These are phyloP conservation scores for Aphelenchoides bicaudatus DNA, from an alignment of 2,888 invertebrate genomes.

Conservation along the genomic window DNA sequence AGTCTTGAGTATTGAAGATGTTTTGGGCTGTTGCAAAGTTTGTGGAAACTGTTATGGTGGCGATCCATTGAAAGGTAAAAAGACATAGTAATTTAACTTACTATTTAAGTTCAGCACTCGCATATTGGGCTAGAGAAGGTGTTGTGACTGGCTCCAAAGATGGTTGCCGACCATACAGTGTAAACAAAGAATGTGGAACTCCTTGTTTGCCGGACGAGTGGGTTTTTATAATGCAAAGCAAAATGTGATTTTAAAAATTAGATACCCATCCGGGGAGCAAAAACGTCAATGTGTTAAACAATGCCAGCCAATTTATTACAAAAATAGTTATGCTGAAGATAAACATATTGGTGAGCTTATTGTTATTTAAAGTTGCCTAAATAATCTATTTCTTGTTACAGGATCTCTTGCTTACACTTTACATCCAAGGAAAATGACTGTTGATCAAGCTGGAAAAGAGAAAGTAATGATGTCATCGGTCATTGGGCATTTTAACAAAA, in stretches of 20 bases:
- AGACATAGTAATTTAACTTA: too few species aligned
- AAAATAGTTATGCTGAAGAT: slow-evolving; percentile 53
- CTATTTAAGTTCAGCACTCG: too few species aligned
- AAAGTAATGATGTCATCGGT: slow-evolving; percentile 51
- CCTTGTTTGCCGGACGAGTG: slow-evolving; percentile 56
- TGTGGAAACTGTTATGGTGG: slow-evolving; percentile 60
- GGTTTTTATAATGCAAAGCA: too few species aligned
- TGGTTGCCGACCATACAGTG: slow-evolving; percentile 57
- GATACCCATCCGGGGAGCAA: slow-evolving; percentile 53
- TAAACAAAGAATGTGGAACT: slow-evolving; percentile 41
- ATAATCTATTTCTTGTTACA: slow-evolving; percentile 21
- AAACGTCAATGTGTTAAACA: slow-evolving; percentile 47
- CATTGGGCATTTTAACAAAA: slow-evolving; percentile 56
- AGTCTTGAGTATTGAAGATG: slow-evolving; percentile 37
- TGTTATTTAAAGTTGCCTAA: slow-evolving; percentile 12
- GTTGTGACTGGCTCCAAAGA: slow-evolving; percentile 38
- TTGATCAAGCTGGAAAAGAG: slow-evolving; percentile 52
- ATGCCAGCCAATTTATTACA: slow-evolving; percentile 56
- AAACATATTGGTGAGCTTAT: slow-evolving; percentile 35
- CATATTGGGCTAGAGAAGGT: slow-evolving; percentile 57
- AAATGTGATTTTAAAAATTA: too few species aligned
- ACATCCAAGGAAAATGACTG: slow-evolving; percentile 57
- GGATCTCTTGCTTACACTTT: slow-evolving; percentile 58
- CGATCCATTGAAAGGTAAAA: slow-evolving; percentile 59
- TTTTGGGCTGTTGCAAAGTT: slow-evolving; percentile 55